Conservation (phyloP, 2,113 vertebrate genomes). For the Misgurnus anguillicaudatus region DNA sequence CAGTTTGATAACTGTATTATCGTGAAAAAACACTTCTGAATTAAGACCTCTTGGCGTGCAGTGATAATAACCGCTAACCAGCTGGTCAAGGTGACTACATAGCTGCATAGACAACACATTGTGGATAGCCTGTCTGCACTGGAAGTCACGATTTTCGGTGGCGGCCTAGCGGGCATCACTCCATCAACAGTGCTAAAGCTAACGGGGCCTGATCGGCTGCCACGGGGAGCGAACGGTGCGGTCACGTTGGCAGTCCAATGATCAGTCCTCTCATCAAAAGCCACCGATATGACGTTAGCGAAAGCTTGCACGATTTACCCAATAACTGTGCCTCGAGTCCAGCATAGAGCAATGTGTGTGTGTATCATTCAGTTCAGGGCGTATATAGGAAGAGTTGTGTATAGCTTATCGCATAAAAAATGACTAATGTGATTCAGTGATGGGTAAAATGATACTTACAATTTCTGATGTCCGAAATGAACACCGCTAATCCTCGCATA, state of each 20-base stretch:
- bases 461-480: slow-evolving; percentile 93
- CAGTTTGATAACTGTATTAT: slow-evolving; percentile 51
- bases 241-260: background rate
- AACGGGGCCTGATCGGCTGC: slow-evolving; percentile 19
- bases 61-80: slow-evolving; percentile 35
- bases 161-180: slow-evolving; percentile 29
- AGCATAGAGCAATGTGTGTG: background rate
- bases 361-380: background rate
- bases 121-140: slow-evolving; percentile 5
- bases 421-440: slow-evolving; percentile 22
- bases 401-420: background rate
- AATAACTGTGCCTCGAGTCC: background rate
- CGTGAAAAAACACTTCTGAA: slow-evolving; percentile 45
- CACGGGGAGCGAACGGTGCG: background rate
- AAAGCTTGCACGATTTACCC: background rate
- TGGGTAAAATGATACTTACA: slow-evolving; percentile 75
- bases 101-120: slow-evolving; percentile 6
- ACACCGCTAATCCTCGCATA: slow-evolving; percentile 92
- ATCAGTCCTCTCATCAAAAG: background rate
- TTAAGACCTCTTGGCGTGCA: slow-evolving; percentile 12
- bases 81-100: background rate
- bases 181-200: slow-evolving; percentile 26
- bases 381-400: background rate
- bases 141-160: slow-evolving; percentile 7
- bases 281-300: background rate